Evolutionary conservation across 23 tunicate species (phyloP), one percentile per base, ranked within the genome.

Genomic region (Ascidia mentula): DNA sequence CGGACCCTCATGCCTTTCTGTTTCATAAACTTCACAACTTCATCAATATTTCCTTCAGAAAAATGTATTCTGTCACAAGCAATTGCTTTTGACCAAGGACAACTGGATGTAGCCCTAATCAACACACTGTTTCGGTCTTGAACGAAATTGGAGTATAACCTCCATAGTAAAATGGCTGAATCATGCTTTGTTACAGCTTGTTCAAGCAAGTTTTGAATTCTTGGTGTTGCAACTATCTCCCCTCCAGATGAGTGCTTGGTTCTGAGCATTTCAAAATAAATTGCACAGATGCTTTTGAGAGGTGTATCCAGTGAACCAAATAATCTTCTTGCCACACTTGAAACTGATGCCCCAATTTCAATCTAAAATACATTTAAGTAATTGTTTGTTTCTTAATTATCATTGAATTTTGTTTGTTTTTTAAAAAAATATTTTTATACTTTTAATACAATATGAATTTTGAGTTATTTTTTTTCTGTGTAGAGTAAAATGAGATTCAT

Each of bases 41-140:
- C 88, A 32, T 72, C 87, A 40, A 93, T 69, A 17, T 45, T 61
- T 31, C 77, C 86, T 8, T 61, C 71, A 13, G 38, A 31, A 31
- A 42, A 28, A 22, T 74, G 77, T 18, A 93, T 83, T 15, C 82
- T 59, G 35, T 88, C 98, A 34, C 92, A 84, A 18, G 88, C 86
- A 17, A 93, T 36, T 17, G 88, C 81, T 65, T 84, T 83, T 28
- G 93, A 88, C 98, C 98, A 93, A 0, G 98, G 87, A 69, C 98
- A 93, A 22, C 37, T 36, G 33, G 79, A 80, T 26, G 74, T 15
- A 34, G 93, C 98, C 36, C 93, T 53, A 0, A 79, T 80, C 59
- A 83, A 80, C 40, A 88, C 82, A 2, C 39, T 33, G 30, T 84
- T 59, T 18, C 69, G 65, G 17, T 53, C 45, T 33, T 60, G 42